Base-by-base conservation (phyloP, 2,797 vertebrate genomes). In the Hephaestus fuliginosus region DNA sequence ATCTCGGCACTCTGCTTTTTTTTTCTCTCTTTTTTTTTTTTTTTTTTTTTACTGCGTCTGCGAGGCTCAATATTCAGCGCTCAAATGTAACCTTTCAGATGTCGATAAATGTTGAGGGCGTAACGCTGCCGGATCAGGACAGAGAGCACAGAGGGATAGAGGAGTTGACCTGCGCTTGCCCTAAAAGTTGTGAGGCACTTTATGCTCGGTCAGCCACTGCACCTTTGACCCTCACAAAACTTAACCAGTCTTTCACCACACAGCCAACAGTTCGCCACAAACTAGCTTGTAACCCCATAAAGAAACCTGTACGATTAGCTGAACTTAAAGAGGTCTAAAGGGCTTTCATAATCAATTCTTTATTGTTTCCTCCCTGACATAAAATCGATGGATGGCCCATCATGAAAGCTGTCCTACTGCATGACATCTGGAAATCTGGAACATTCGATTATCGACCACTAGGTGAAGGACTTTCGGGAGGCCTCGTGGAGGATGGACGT, bases 311-410 rank as follows among this genome's bases (percentile, higher is more conserved):
- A 28, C 4, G 36, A 86, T 86, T 66, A 85, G 9, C 57, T 46
- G 65, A 86, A 81, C 46, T 67, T 76, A 41, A 80, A 80, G 84
- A 83, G 84, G 79, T 84, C 70, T 18, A 17, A 68, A 48, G 74
- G 76, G 53, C 67, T 81, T 85, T 78, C 17, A 64, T 63, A 76
- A 90, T 92, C 89, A 85, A 91, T 92, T 53, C 64, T 64, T 84
- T 67, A 81, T 76, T 81, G 88, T 80, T 80, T 80, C 77, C 67
- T 61, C 12, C 44, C 48, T 44, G 85, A 81, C 76, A n/a, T 77
- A 48, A 85, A 92, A 90, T 94, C 89, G 7, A 92, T 92, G 73
- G 30, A 53, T 15, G 78, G 83, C 80, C 72, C 77, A 73, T 90
- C 78, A 89, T 86, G 83, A 92, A 86, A 85, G 89, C 74, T 3